Conservation (phyloP, 2,888 invertebrate genomes). For the Amiota mariae region DNA sequence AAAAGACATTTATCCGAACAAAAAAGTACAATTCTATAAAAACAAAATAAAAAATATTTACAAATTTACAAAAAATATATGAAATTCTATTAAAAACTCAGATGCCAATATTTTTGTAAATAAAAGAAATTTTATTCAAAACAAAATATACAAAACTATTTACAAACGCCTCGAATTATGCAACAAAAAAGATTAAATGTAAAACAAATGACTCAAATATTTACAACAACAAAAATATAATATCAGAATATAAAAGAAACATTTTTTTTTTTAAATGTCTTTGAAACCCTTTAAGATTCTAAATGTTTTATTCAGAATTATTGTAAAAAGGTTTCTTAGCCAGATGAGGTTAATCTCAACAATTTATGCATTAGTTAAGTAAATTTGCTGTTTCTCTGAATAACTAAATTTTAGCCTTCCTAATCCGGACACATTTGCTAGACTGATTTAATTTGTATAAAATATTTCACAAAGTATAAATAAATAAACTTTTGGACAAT, state of each 20-base stretch:
- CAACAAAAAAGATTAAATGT: conserved; percentile 6
- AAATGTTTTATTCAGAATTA: too few relatives aligned
- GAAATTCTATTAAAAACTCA: neutral
- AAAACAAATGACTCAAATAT: conserved; percentile 5
- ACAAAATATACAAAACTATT: conserved; percentile 15
- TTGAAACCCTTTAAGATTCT: too few relatives aligned
- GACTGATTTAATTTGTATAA: too few relatives aligned
- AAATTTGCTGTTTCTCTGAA: too few relatives aligned
- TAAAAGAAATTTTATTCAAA: neutral
- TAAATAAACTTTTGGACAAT: too few relatives aligned
- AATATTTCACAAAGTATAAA: too few relatives aligned
- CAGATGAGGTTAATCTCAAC: too few relatives aligned
- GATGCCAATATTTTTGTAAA: conserved; percentile 20
- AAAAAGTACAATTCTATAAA: conserved; percentile 44
- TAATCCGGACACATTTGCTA: too few relatives aligned
- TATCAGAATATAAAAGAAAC: neutral
- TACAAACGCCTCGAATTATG: conserved; percentile 8
- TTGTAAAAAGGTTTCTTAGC: too few relatives aligned
- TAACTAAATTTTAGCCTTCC: too few relatives aligned
- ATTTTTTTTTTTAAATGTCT: too few relatives aligned
- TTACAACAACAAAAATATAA: conserved; percentile 8
- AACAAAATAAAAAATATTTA: conserved; percentile 25
- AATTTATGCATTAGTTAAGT: too few relatives aligned
- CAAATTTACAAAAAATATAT: conserved; percentile 9
- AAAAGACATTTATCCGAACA: conserved; percentile 10